Base-by-base conservation (phyloP, 2,797 vertebrate genomes). In the Mus spretus region DNA sequence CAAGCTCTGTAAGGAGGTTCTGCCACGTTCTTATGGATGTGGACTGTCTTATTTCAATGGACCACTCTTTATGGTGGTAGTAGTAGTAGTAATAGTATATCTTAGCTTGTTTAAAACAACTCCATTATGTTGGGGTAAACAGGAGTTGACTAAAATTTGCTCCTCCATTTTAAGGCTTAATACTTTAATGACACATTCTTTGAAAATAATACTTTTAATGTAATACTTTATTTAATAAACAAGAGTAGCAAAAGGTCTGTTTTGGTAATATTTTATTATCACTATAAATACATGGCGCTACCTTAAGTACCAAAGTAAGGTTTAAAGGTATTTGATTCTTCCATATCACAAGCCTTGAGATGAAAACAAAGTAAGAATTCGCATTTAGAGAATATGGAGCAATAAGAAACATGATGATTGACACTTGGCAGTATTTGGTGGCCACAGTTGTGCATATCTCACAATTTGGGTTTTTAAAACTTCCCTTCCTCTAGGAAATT, bases 111-210 rank as follows among this genome's bases (percentile, higher is more conserved):
- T 55, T 83, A 37, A 74, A 81, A 61, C 12, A 85, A 12, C 47
- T 93, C 89, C 4, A 34, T 80, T 96, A 72, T 61, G 93, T 95
- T 31, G 40, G 50, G 10, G 19, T 67, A 93, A 90, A 34, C 7
- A 61, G 61, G 86, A 40, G 20, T 88, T 72, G 79, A 89, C 28
- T 57, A 17, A 92, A 94, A n/a, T 82, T 74, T 88, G 44, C 5
- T 88, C 5, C 87, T 85, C 24, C 84, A 2, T 92, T 22, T 90
- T 20, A 28, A 63, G 20, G 57, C 15, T 79, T 59, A 72, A 70
- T 83, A 67, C n/a, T 86, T 87, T 91, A 31, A 65, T 92, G 50
- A 85, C 7, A 44, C 53, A 10, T 93, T 95, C 19, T 28, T 77
- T 90, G 37, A 19, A 6, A 88, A 75, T 17, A 14, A 72, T 74